Percentiles rank a stretch among this genome's conserved stretches.
Conservation (phyloP, 2,888 invertebrate species). For the Myopa testacea region DNA sequence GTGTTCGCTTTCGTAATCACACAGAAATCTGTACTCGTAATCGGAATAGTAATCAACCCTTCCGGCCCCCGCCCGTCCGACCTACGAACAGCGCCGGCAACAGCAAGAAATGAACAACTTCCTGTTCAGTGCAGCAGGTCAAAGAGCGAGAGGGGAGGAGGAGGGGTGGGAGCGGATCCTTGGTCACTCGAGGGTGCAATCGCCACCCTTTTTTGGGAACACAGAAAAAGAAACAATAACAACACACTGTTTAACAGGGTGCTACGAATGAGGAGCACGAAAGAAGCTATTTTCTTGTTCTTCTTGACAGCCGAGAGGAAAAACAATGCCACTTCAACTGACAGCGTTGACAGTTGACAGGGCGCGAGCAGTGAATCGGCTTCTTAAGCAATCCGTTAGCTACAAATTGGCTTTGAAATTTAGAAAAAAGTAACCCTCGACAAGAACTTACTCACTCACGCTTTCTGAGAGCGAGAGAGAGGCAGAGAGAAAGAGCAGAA, state of each 20-base stretch:
- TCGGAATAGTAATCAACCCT: too few species aligned
- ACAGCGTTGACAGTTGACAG: neutral
- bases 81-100: neutral
- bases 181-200: slow-evolving; percentile 2
- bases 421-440: too few species aligned
- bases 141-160: neutral
- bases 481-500: too few species aligned
- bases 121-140: neutral
- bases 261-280: neutral
- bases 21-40: too few species aligned
- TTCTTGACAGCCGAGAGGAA: neutral
- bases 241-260: neutral
- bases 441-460: too few species aligned
- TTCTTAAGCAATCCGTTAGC: too few species aligned
- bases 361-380: slow-evolving; percentile 39
- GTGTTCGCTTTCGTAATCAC: too few species aligned
- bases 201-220: neutral
- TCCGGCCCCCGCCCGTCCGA: neutral
- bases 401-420: too few species aligned
- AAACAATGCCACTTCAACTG: neutral
- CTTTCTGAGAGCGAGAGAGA: too few species aligned
- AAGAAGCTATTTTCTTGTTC: neutral
- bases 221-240: neutral
- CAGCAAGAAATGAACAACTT: neutral
- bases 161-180: neutral